phyloP scores from a whole-genome alignment of 2,888 invertebrate genomes.

The Euphydryas editha region DNA sequence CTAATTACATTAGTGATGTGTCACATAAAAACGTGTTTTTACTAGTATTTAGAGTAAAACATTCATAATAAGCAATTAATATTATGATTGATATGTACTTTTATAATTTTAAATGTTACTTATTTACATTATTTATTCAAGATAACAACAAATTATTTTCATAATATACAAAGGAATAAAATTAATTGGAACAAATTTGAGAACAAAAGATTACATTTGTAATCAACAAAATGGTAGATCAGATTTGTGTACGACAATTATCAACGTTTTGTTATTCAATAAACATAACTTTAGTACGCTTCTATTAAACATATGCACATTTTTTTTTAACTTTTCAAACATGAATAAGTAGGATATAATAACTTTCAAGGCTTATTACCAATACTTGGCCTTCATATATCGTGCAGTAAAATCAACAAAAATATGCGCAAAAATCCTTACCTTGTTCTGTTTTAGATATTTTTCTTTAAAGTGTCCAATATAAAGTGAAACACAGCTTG shows the following conservation, averaged over 20 bases:
- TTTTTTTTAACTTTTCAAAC: neutral
- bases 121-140: too few species aligned
- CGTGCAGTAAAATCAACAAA: constrained; percentile 7
- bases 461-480: constrained; percentile 14
- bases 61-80: too few species aligned
- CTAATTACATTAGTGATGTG: neutral
- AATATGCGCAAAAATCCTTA: constrained; percentile 16
- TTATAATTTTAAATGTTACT: too few species aligned
- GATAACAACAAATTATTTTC: neutral
- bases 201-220: constrained; percentile 10
- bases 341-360: constrained; percentile 25
- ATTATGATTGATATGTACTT: too few species aligned
- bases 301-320: neutral
- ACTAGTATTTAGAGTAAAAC: neutral
- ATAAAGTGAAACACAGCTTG: constrained; percentile 20
- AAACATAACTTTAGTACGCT: neutral
- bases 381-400: constrained; percentile 22
- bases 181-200: neutral
- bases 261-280: neutral
- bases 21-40: neutral
- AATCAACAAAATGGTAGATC: constrained; percentile 11
- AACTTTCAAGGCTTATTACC: constrained; percentile 30
- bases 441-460: constrained; percentile 21
- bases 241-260: neutral
- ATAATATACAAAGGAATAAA: neutral